Percentiles rank a stretch among this genome's conserved stretches.
Conservation (phyloP, 2,113 vertebrate genomes). For the Mormyrus lacerda region DNA sequence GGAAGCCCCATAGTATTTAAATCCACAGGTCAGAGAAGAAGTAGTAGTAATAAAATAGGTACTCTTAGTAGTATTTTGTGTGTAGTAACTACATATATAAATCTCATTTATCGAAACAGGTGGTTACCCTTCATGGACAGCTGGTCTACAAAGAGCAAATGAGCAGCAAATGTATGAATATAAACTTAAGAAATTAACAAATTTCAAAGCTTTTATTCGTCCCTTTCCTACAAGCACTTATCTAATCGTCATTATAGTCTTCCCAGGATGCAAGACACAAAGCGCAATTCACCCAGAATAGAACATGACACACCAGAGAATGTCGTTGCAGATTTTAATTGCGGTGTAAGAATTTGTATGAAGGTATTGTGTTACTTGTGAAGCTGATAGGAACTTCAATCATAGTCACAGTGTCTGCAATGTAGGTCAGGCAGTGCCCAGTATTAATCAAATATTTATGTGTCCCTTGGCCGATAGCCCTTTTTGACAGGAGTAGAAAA, state of each 20-base stretch:
- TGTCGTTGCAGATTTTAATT: not conserved
- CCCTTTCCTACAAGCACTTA: not conserved
- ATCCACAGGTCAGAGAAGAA: not conserved
- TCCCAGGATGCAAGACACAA: not conserved
- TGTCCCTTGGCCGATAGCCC: not conserved
- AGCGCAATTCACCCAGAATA: not conserved
- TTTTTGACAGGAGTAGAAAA: not conserved
- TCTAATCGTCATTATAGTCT: not conserved
- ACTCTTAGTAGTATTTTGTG: not conserved
- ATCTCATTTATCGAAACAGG: not conserved
- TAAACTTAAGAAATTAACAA: not conserved
- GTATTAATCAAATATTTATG: not conserved
- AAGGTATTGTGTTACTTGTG: not conserved
- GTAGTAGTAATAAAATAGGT: not conserved
- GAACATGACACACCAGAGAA: not conserved
- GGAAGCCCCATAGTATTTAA: not conserved
- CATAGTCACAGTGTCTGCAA: not conserved
- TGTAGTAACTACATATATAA: not conserved
- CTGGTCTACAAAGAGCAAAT: no score
- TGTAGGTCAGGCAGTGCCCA: not conserved
- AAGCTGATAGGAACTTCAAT: not conserved
- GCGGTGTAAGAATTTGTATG: not conserved
- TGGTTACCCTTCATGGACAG: no score
- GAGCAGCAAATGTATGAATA: not conserved
- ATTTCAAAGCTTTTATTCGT: not conserved